Evolutionary conservation across 1,140 invertebrate genomes (phyloP).

Genomic region (Camponotus vicinus): DNA sequence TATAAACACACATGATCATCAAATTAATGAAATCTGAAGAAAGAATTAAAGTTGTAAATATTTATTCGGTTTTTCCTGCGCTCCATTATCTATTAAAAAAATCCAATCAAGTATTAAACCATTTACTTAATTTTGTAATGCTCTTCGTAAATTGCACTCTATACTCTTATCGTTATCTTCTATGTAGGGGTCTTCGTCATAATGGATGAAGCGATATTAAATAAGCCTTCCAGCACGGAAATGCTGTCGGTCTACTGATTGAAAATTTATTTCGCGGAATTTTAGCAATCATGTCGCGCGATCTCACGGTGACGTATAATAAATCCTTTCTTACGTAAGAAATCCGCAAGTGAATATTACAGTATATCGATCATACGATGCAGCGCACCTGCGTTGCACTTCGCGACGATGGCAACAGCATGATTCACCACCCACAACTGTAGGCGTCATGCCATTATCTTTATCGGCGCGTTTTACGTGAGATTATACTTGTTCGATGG

Average conservation of each 20-base stretch:
- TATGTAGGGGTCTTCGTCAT: not conserved
- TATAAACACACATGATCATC: not conserved
- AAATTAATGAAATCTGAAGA: not conserved
- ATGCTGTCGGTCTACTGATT: conserved; percentile 15
- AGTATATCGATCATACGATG: conserved; percentile 14
- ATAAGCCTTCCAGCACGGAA: conserved; percentile 14
- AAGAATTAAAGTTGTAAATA: not conserved
- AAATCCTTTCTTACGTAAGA: conserved; percentile 37
- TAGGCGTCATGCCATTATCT: conserved; percentile 64
- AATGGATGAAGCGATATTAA: conserved; percentile 39
- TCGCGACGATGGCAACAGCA: not conserved
- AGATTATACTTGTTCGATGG: conserved; percentile 67
- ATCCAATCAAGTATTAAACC: not conserved
- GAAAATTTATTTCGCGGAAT: conserved; percentile 46
- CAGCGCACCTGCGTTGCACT: conserved; percentile 35
- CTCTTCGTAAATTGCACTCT: not conserved
- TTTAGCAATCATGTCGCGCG: conserved; percentile 4
- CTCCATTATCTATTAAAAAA: not conserved
- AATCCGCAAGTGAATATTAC: conserved; percentile 45
- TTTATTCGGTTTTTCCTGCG: not conserved
- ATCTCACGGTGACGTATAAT: conserved; percentile 33
- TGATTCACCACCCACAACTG: conserved; percentile 64
- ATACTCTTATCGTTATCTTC: not conserved
- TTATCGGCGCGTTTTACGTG: conserved; percentile 61
- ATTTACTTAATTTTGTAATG: not conserved